Percentiles rank a stretch among this genome's conserved stretches.
These are phyloP conservation scores for Lindbergichthys nudifrons DNA, from an alignment of 2,797 vertebrate species.

Conservation along the genomic window DNA sequence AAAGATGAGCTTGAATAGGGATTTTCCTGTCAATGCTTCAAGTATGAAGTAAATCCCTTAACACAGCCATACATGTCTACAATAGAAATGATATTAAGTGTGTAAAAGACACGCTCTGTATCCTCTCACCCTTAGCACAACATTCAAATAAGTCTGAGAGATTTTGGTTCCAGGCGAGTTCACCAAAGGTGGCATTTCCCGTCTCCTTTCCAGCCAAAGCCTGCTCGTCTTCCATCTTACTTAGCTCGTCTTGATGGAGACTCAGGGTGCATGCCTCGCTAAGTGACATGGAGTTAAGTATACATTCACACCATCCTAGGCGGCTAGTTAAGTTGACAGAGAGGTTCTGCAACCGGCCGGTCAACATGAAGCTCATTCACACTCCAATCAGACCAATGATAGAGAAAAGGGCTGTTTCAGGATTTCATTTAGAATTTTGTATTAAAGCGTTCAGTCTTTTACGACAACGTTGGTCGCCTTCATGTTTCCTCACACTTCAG, in stretches of 20 bases:
- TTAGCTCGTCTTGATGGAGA: constrained; percentile 84
- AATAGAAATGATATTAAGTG: constrained; percentile 79
- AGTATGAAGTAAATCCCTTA: constrained; percentile 80
- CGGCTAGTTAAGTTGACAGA: constrained; percentile 85
- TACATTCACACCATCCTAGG: constrained; percentile 83
- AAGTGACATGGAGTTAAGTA: constrained; percentile 88
- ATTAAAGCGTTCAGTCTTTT: constrained; percentile 48
- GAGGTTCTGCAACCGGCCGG: constrained; percentile 74
- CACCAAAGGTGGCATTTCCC: constrained; percentile 84
- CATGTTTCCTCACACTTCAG: constrained; percentile 12
- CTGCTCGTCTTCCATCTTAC: constrained; percentile 85
- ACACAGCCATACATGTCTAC: constrained; percentile 70
- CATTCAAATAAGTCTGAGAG: constrained; percentile 80
- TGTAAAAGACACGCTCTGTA: constrained; percentile 63
- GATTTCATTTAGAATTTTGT: constrained; percentile 58
- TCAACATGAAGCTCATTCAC: constrained; percentile 79
- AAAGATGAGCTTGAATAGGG: constrained; percentile 78
- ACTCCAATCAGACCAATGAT: constrained; percentile 80
- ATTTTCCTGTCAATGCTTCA: constrained; percentile 80
- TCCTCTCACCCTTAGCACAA: constrained; percentile 76
- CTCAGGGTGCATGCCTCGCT: constrained; percentile 82
- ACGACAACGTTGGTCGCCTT: constrained; percentile 8
- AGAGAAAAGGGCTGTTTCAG: constrained; percentile 62
- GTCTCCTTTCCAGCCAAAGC: constrained; percentile 77
- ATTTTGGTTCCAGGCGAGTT: constrained; percentile 78